These are phyloP conservation scores for Myotis planiceps DNA, from an alignment of 2,797 vertebrate species.

Conservation along the genomic window DNA sequence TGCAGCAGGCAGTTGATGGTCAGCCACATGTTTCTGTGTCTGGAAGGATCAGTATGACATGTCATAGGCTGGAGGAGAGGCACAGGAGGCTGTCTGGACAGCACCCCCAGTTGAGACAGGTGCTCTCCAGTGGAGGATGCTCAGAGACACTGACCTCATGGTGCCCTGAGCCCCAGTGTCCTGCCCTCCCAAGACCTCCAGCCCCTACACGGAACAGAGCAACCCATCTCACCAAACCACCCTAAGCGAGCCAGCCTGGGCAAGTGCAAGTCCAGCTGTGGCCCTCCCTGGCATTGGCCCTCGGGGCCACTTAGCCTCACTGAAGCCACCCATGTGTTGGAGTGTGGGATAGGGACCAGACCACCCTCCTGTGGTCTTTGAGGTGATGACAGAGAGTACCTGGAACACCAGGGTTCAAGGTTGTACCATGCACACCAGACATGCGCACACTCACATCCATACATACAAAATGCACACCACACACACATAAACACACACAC, in stretches of 20 bases:
- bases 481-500: neutral
- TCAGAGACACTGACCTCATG: too few relatives aligned
- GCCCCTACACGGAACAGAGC: neutral
- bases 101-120: fast-evolving
- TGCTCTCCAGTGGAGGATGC: fast-evolving
- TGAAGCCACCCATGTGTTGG: neutral
- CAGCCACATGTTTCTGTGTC: conserved; percentile 83
- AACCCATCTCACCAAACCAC: too few relatives aligned
- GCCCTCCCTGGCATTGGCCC: neutral
- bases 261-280: neutral
- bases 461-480: too few relatives aligned
- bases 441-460: too few relatives aligned
- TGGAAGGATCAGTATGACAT: conserved; percentile 44
- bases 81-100: fast-evolving
- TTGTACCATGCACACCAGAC: neutral
- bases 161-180: neutral
- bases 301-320: neutral
- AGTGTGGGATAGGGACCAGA: neutral
- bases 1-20: conserved; percentile 89
- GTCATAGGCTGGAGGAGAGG: neutral
- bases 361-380: too few relatives aligned
- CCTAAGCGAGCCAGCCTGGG: neutral
- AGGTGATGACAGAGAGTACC: neutral
- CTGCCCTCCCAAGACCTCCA: neutral
- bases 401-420: neutral